phyloP scores from a whole-genome alignment of 2,113 vertebrate species.

The Corythaixoides concolor region DNA sequence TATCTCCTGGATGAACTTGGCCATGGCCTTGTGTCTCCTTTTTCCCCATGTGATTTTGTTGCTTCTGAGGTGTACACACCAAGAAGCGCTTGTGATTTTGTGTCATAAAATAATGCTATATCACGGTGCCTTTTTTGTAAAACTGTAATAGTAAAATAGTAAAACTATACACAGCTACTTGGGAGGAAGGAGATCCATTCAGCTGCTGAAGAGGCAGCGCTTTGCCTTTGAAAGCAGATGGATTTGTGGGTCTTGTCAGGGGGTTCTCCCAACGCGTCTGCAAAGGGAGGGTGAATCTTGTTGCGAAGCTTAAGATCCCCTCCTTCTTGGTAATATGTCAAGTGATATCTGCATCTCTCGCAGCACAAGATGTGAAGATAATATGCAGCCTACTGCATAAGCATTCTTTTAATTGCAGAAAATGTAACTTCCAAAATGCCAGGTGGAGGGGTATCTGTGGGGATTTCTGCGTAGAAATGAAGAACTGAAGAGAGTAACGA shows the following conservation, averaged over 20 bases:
- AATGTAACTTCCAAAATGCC: not conserved
- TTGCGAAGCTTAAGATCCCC: not conserved
- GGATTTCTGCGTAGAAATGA: not conserved
- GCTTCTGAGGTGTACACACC: not conserved
- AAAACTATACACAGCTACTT: not conserved
- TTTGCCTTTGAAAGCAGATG: not conserved
- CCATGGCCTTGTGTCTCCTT: not conserved
- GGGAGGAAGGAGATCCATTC: not conserved
- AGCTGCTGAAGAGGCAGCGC: not conserved
- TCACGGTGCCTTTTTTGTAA: not conserved
- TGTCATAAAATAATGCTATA: not conserved
- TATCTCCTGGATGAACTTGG: not conserved
- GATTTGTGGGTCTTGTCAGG: not conserved
- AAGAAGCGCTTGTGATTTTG: not conserved
- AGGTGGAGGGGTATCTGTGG: not conserved
- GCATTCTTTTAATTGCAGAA: not conserved
- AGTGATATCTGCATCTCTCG: not conserved
- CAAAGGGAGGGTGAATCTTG: not conserved
- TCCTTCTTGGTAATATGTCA: not conserved
- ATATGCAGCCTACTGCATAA: not conserved
- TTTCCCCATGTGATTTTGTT: accelerated
- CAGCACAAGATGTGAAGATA: not conserved
- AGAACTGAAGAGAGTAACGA: not conserved
- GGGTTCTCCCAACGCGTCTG: not conserved
- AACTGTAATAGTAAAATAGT: not conserved